Evolutionary conservation across 2,888 invertebrate species (phyloP).

Genomic region (Eilema griseolum): DNA sequence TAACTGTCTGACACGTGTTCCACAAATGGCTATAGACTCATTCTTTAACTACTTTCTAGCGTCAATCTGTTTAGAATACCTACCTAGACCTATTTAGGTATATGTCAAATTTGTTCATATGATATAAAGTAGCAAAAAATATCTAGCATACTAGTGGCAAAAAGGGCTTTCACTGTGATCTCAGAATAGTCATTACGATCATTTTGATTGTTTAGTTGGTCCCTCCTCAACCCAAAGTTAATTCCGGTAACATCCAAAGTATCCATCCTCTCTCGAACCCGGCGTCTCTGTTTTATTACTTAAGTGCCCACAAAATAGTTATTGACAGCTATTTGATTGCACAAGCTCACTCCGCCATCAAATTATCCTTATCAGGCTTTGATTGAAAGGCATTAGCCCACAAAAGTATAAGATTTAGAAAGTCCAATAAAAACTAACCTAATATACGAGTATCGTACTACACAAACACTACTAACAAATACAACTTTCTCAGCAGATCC

Average conservation of each 20-base stretch:
- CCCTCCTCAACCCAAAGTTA: neutral
- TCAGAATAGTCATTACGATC: neutral
- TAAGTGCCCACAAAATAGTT: slow-evolving; percentile 4
- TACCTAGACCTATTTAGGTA: no score
- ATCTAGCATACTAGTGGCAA: neutral
- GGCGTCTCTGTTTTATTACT: neutral
- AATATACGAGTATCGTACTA: slow-evolving; percentile 24
- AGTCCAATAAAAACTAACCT: slow-evolving; percentile 9
- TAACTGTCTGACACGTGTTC: no score
- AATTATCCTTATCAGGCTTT: neutral
- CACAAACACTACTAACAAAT: slow-evolving; percentile 43
- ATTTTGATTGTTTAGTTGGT: neutral
- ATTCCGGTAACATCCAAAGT: neutral
- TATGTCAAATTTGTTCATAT: no score
- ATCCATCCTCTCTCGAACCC: neutral
- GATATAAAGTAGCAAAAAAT: no score
- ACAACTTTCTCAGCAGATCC: slow-evolving; percentile 40
- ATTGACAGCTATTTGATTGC: neutral
- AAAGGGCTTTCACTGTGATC: neutral
- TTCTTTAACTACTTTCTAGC: no score
- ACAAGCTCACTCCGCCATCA: neutral
- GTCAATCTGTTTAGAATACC: no score
- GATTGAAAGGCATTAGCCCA: slow-evolving; percentile 5
- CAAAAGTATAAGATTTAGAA: slow-evolving; percentile 1
- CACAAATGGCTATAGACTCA: no score